Conservation (phyloP, 2,113 vertebrate genomes). For the Platycercus adscitus region DNA sequence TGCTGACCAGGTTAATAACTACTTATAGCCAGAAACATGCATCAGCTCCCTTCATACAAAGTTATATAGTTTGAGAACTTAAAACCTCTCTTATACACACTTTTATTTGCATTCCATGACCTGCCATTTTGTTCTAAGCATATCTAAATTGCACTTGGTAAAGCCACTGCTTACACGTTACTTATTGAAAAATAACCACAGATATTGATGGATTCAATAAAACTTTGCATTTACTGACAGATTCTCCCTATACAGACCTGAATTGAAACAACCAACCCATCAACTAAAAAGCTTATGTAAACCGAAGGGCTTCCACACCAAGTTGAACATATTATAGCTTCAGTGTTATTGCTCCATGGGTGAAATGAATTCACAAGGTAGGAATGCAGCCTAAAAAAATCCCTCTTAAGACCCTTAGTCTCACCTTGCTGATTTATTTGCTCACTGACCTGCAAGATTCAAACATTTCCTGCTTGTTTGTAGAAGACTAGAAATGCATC, state of each 20-base stretch:
- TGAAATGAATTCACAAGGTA: background rate
- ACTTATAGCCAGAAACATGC: background rate
- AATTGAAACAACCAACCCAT: background rate
- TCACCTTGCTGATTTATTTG: background rate
- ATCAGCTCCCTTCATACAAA: background rate
- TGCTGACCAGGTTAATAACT: slow-evolving; percentile 15
- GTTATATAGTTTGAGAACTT: background rate
- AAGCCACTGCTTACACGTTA: background rate
- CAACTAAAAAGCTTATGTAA: background rate
- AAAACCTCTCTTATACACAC: background rate
- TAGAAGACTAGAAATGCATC: background rate
- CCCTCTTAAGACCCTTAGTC: background rate
- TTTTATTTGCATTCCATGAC: background rate
- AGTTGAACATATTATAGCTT: background rate
- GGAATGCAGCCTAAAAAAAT: background rate
- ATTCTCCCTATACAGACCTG: background rate
- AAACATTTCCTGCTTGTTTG: background rate
- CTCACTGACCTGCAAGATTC: background rate
- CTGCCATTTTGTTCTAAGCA: background rate
- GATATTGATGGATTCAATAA: background rate
- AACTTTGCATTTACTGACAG: background rate
- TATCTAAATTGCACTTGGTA: background rate
- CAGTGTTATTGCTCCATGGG: background rate
- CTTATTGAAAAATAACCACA: background rate
- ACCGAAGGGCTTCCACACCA: background rate